Base-by-base conservation (phyloP, 92 coral and sea anemone species). In the Epizoanthus scotinus region DNA sequence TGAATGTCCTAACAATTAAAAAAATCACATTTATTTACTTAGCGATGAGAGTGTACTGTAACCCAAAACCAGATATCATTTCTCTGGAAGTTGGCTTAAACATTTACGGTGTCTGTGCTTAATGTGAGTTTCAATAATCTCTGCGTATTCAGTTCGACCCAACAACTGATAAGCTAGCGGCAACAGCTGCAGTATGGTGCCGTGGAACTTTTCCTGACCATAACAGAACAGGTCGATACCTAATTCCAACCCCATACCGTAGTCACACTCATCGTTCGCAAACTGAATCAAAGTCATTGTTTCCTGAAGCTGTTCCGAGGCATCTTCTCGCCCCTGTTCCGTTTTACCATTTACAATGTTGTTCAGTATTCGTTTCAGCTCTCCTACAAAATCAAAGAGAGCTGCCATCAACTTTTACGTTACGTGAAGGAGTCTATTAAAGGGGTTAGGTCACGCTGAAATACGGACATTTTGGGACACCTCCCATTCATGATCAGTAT, bases 181-280 rank as follows among this genome's bases (percentile, higher is more conserved):
- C 92, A 91, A 61, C 53, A 96, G 86, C 89, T 91, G 93, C 40
- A 94, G 70, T 17, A 92, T 77, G 72, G 89, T 82, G 86, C 80
- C 86, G 54, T 91, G 86, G 82, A 96, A 96, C 36, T 87, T 87
- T 70, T 96, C 94, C 15, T 90, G 79, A 44, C 99, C 99, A 89
- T 89, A 96, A 72, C 94, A 96, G 86, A 96, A 96, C 82, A 96
- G 78, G 77, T 96, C 99, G 28, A 96, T 19, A 27, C 98, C 99
- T 9, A 96, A 64, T 77, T 96, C 99, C 10, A 96, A 82, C 8
- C 99, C 99, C 99, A 96, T 96, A 22, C 99, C 99, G 74, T 93
- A 96, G 84, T 96, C 99, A 65, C 99, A 93, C 78, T 96, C 99
- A 56, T 96, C 99, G 69, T 96, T 96, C 2, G 99, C 99, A 89